Base-by-base conservation (phyloP, 2,888 invertebrate species). In the Glaucopsyche alexis region DNA sequence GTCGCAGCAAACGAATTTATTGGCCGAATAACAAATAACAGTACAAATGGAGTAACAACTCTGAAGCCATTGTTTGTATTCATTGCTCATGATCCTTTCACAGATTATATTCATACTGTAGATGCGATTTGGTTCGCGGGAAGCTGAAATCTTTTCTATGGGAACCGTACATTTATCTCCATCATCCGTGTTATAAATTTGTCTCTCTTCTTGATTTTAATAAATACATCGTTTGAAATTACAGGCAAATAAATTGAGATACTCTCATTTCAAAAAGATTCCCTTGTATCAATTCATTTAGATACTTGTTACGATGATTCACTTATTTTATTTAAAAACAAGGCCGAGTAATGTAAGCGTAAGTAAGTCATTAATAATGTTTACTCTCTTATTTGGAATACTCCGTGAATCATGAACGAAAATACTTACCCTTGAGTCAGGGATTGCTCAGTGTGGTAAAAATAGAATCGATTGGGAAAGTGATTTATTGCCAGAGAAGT, bases 321-420 rank as follows among this genome's bases (percentile, higher is more conserved):
- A 38, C 29, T 14, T 47, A 47, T 47, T 60, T 60, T 19, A 55
- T 19, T 60, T 38, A 29, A 29, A 60, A 55, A 55, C 19, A 55
- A 60, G 60, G 60, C 13, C 60, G 60, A 38, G 60, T 60, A 60
- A 60, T 60, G 60, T 60, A 60, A 60, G 60, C 29, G 29, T 60
- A 60, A 38, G 60, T 60, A 60, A 60, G 60, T 60, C 60, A 60
- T 60, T 60, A 60, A 60, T 60, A 60, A 60, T 7, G 29, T 60
- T 38, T 29, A 14, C 14, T 60, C 60, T 60, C 60, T 60, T 14
- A 60, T 60, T 60, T 60, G 29, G 29, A 29, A 60, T 60, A 60
- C 60, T 60, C 38, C 6, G 29, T 60, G 60, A 60, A 29, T 60
- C 60, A 60, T 13, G 60, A 6, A 16, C 60, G 13, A 60, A 38